A percentile compares a stretch with the other conserved stretches of the same genome.
phyloP scores from a whole-genome alignment of 2,888 invertebrate genomes.

The Drosophila leonis region DNA sequence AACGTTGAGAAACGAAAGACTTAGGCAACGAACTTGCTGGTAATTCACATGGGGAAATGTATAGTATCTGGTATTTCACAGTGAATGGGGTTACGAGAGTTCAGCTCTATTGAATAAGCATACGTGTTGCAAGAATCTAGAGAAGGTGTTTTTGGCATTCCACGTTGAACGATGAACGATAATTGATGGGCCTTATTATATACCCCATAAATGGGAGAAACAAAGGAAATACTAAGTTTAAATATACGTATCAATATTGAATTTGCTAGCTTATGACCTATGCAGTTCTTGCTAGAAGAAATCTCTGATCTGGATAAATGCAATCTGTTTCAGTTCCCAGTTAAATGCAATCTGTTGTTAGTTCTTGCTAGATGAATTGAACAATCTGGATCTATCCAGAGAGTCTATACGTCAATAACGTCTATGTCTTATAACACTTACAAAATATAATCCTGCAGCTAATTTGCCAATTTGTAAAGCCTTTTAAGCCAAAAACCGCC shows the following conservation, averaged over 20 bases:
- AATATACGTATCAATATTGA: background rate
- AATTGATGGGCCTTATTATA: background rate
- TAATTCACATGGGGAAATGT: constrained; percentile 12
- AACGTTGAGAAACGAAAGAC: constrained; percentile 64
- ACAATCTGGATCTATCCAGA: too few relatives aligned
- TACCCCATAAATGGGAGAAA: background rate
- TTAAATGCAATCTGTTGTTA: background rate
- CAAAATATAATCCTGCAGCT: too few relatives aligned
- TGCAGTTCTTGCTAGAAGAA: background rate
- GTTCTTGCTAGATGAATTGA: background rate
- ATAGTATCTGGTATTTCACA: constrained; percentile 32
- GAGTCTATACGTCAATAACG: too few relatives aligned
- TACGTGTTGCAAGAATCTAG: background rate
- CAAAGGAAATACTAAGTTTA: background rate
- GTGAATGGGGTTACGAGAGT: constrained; percentile 37
- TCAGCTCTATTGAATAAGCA: constrained; percentile 37
- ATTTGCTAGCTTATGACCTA: background rate
- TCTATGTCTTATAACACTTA: too few relatives aligned
- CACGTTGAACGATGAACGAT: background rate
- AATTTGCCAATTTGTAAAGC: constrained; percentile 1
- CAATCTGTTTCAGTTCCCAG: background rate
- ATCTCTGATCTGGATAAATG: background rate
- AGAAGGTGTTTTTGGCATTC: constrained; percentile 9
- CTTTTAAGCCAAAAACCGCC: constrained; percentile 13
- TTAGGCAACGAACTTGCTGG: constrained; percentile 75